Percentiles rank a stretch among this genome's conserved stretches.
These are phyloP conservation scores for Drosophila anomelani DNA, from an alignment of 2,888 invertebrate genomes.

Conservation along the genomic window DNA sequence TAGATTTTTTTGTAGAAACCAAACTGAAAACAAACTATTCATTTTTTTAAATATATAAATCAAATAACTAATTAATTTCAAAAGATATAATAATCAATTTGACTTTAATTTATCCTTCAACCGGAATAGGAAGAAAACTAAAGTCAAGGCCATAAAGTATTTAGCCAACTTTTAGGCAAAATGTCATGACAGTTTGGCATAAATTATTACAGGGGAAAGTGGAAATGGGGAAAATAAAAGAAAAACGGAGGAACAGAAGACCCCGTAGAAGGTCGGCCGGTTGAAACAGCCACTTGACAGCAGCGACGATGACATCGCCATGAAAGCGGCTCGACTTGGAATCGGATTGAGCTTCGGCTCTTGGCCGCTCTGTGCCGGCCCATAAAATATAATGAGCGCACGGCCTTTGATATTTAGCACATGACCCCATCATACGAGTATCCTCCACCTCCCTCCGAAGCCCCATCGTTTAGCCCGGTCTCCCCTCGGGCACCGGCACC, in stretches of 20 bases:
- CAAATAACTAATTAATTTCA: background rate
- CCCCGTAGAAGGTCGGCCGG: slow-evolving; percentile 55
- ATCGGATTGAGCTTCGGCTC: slow-evolving; percentile 10
- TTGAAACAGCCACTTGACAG: slow-evolving; percentile 55
- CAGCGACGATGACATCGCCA: slow-evolving; percentile 63
- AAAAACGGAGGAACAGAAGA: slow-evolving; percentile 17
- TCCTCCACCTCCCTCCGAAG: background rate
- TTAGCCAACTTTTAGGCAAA: slow-evolving; percentile 11
- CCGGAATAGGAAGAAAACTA: background rate
- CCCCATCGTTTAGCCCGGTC: slow-evolving; percentile 5
- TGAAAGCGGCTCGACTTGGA: slow-evolving; percentile 55
- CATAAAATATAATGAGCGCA: slow-evolving; percentile 76
- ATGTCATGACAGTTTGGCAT: slow-evolving; percentile 50
- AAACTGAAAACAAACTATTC: background rate
- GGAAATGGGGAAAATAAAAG: background rate
- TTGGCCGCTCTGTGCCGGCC: slow-evolving; percentile 53
- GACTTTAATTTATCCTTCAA: slow-evolving; percentile 11
- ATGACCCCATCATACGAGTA: slow-evolving; percentile 37
- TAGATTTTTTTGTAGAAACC: background rate
- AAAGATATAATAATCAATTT: background rate
- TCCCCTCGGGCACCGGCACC: slow-evolving; percentile 5
- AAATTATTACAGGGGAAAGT: slow-evolving; percentile 47
- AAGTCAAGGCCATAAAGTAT: slow-evolving; percentile 8
- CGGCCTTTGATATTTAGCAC: slow-evolving; percentile 74
- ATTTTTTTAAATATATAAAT: background rate